A percentile compares a stretch with the other conserved stretches of the same genome.
Evolutionary conservation across 2,797 vertebrate species (phyloP).

Genomic region (Sylvilagus floridanus): DNA sequence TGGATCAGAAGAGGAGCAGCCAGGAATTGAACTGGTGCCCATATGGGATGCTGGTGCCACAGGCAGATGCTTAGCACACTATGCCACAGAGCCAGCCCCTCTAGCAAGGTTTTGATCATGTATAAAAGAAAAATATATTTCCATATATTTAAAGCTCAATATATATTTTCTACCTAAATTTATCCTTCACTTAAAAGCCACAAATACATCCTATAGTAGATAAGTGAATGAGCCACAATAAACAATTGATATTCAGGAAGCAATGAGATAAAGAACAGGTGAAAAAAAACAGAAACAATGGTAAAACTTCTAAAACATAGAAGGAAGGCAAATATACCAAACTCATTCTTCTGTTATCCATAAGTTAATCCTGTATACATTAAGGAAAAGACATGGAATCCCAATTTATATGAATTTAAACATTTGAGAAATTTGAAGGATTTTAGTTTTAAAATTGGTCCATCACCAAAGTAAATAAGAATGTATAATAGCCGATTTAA

Average conservation of each 20-base stretch:
- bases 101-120: background rate
- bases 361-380: background rate
- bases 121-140: background rate
- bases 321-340: background rate
- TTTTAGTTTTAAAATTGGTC: background rate
- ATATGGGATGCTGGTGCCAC: too few species aligned
- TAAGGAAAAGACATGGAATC: background rate
- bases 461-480: background rate
- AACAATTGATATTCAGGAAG: background rate
- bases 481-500: background rate
- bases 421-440: background rate
- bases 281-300: background rate
- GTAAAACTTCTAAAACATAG: background rate
- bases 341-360: background rate
- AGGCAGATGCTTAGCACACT: too few species aligned
- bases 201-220: background rate
- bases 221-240: background rate
- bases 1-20: too few species aligned
- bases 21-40: too few species aligned
- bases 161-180: background rate
- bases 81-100: background rate
- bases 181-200: background rate
- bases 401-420: background rate
- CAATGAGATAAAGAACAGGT: background rate
- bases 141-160: background rate